A percentile compares a stretch with the other conserved stretches of the same genome.
Evolutionary conservation across 2,113 vertebrate genomes (phyloP).

Genomic region (Uropsilus gracilis): DNA sequence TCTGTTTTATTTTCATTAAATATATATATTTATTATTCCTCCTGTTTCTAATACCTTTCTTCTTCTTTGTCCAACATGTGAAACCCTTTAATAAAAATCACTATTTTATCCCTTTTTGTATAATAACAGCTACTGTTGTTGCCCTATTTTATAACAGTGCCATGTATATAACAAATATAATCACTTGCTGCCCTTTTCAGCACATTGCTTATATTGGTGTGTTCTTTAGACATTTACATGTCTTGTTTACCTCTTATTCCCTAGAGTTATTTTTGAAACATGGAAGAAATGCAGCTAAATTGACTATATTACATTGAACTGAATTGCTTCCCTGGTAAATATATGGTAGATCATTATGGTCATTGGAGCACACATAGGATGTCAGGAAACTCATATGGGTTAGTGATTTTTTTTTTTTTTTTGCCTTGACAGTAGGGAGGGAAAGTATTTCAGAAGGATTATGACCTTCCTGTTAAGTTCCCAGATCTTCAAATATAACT

Average conservation of each 20-base stretch:
- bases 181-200: neutral
- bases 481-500: neutral
- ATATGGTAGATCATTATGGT: neutral
- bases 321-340: neutral
- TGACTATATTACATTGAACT: neutral
- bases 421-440: neutral
- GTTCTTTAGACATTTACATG: neutral
- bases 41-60: slow-evolving; percentile 11
- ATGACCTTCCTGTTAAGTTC: neutral
- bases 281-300: neutral
- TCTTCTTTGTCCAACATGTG: neutral
- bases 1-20: neutral
- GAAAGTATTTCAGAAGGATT: neutral
- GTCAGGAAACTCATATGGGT: neutral
- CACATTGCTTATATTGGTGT: neutral
- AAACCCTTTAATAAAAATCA: neutral
- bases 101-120: neutral
- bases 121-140: too few species aligned
- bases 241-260: neutral
- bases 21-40: neutral
- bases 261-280: slow-evolving; percentile 20
- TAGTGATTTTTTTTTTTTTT: neutral
- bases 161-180: too few species aligned
- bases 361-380: neutral
- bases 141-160: too few species aligned